Conservation (phyloP, 1,140 invertebrate species). For the Musca vetustissima region DNA sequence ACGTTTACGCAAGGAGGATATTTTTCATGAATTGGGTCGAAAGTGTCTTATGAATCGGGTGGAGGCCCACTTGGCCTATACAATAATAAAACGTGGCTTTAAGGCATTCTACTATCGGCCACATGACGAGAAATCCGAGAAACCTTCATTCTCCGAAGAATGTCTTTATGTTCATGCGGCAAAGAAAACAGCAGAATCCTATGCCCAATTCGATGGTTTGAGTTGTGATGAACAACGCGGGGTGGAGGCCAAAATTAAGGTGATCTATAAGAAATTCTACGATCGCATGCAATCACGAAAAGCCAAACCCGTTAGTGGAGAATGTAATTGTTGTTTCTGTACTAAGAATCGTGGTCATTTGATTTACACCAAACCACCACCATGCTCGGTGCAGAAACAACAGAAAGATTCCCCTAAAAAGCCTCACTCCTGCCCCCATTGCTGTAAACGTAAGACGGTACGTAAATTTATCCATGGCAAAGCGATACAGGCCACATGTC, state of each 20-base stretch:
- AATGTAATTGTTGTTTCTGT: slow-evolving; percentile 52
- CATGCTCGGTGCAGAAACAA: slow-evolving; percentile 34
- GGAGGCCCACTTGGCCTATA: slow-evolving; percentile 48
- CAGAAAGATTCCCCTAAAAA: slow-evolving; percentile 37
- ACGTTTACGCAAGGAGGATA: slow-evolving; percentile 46
- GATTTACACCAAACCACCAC: slow-evolving; percentile 49
- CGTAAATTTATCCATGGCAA: slow-evolving; percentile 37
- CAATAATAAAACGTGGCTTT: slow-evolving; percentile 48
- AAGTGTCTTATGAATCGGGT: slow-evolving; percentile 53
- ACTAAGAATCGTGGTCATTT: slow-evolving; percentile 50
- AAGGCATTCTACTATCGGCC: slow-evolving; percentile 52
- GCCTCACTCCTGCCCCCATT: slow-evolving; percentile 46
- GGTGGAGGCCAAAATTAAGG: slow-evolving; percentile 47
- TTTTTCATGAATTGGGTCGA: slow-evolving; percentile 50
- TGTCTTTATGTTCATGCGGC: slow-evolving; percentile 52
- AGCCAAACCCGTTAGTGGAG: slow-evolving; percentile 44
- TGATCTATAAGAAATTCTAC: slow-evolving; percentile 50
- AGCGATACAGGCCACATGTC: slow-evolving; percentile 40
- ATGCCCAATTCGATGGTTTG: slow-evolving; percentile 47
- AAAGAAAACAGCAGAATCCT: slow-evolving; percentile 44
- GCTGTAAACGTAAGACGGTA: slow-evolving; percentile 47
- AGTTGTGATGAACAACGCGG: slow-evolving; percentile 45
- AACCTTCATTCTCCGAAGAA: slow-evolving; percentile 47
- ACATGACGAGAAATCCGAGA: slow-evolving; percentile 26
- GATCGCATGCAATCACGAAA: slow-evolving; percentile 50